Conservation (phyloP, 2,113 vertebrate species). For the Emydura subglobosa region DNA sequence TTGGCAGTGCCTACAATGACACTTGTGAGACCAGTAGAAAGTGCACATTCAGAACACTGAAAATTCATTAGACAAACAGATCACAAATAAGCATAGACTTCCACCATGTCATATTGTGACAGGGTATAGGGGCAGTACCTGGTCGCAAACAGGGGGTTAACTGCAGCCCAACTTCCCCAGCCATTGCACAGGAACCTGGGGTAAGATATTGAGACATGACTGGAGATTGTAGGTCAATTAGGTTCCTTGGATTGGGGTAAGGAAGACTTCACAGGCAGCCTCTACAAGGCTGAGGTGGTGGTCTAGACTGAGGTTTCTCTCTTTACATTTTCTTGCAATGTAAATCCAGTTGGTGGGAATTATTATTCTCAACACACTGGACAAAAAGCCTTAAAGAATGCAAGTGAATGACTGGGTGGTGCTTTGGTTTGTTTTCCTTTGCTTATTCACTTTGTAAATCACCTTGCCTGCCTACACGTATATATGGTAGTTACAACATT, state of each 20-base stretch:
- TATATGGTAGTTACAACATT: background rate
- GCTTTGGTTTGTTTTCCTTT: background rate
- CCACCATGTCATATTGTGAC: background rate
- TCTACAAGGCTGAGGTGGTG: background rate
- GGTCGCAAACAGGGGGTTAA: background rate
- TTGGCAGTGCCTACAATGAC: slow-evolving; percentile 43
- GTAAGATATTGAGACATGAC: background rate
- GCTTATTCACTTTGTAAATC: background rate
- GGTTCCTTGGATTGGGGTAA: background rate
- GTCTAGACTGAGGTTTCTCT: background rate
- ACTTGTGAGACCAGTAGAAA: slow-evolving; percentile 44
- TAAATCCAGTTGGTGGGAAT: background rate
- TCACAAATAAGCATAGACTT: background rate
- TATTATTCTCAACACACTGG: background rate
- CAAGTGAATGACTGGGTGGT: background rate
- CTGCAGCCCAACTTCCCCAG: background rate
- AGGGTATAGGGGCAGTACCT: background rate
- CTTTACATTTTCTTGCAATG: background rate
- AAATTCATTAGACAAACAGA: slow-evolving; percentile 22
- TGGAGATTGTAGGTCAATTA: background rate
- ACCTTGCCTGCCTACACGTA: background rate
- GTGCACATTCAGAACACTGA: slow-evolving; percentile 38
- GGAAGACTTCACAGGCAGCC: background rate
- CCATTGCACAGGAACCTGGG: background rate
- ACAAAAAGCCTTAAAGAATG: background rate